Base-by-base conservation (phyloP, 2,888 invertebrate genomes). In the Synergus itoensis region DNA sequence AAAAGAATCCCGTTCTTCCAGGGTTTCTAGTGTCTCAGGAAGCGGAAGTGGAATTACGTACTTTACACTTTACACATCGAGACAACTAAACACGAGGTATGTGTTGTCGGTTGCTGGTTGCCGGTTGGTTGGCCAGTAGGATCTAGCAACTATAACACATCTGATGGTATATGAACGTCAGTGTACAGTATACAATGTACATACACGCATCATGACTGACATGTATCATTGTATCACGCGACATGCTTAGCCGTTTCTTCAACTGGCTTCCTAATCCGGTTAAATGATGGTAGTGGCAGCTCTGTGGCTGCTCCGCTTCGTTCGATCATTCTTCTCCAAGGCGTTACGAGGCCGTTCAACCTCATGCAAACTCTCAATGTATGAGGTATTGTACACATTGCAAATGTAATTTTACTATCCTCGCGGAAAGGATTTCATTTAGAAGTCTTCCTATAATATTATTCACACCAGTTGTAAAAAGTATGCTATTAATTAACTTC, bases 191-290 rank as follows among this genome's bases (percentile, higher is more conserved):
- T 36, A 36, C 5, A 36, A 40, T 53, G 48, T 69, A 69, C 73
- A 73, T 73, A 45, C 67, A 67, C 67, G 53, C 53, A 48, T 53
- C 36, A 73, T 73, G 73, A 53, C 73, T 73, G 73, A 73, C 73
- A 73, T 73, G 53, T 48, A 73, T 83, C 85, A 82, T 83, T 69
- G 45, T 45, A 69, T 83, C 85, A 81, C 84, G 86, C 85, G 86
- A 85, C 86, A 82, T 80, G 80, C 82, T 86, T 84, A 79, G 53
- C 48, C 79, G 86, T 88, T 87, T 89, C 88, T 88, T 83, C 85
- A 82, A 88, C 86, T 88, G 90, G 90, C 91, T 91, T 91, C 91
- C 89, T 91, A 91, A 91, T 91, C 91, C 90, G 88, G 88, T 90
- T 91, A 89, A 90, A 88, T 83, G 87, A 88, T 84, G 86, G 82